Base-by-base conservation (phyloP, 1,140 invertebrate species). In the Caenorhabditis elegans region DNA sequence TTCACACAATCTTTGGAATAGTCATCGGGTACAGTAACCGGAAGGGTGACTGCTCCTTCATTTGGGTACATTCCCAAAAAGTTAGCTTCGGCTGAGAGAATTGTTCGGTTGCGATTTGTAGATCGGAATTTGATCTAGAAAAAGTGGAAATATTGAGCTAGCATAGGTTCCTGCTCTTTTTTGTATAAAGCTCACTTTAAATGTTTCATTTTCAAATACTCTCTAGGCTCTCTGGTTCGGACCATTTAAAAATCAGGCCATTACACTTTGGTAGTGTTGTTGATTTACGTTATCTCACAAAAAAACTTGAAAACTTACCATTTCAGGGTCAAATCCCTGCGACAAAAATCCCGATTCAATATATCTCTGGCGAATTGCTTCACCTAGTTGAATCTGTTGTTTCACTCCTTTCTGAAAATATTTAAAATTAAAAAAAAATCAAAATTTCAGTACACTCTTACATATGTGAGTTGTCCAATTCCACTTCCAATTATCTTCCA, bases 61-160 rank as follows among this genome's bases (percentile, higher is more conserved):
- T 70, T 70, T 8, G 60, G 60, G 39, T 70, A 70, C 60, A 70
- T 70, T 70, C 60, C 60, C 6, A 70, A 34, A 24, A 70, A 70
- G n/a, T 70, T 70, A 3, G 60, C 60, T 70, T 70, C 19, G 11
- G 60, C 60, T 2, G 60, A 70, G 1, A 70, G 34, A 15, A 70
- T 70, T 10, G 60, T 70, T 11, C 60, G 60, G 10, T 70, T 70
- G 36, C 60, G 15, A 22, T 70, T 70, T n/a, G 60, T 70, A 4
- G 60, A 70, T 8, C 60, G 60, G 53, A 60, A 70, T 17, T 34
- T 28, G 5, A 43, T n/a, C 34, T 70, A 34, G 31, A 60, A 60
- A 3, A 43, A 15, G 39, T 43, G 39, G 39, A 43, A 43, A 43
- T 8, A n/a, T n/a, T n/a, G n/a, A n/a, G n/a, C n/a, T n/a, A n/a